These are phyloP conservation scores for Artemisiospiza belli DNA, from an alignment of 2,113 vertebrate species.

Conservation along the genomic window DNA sequence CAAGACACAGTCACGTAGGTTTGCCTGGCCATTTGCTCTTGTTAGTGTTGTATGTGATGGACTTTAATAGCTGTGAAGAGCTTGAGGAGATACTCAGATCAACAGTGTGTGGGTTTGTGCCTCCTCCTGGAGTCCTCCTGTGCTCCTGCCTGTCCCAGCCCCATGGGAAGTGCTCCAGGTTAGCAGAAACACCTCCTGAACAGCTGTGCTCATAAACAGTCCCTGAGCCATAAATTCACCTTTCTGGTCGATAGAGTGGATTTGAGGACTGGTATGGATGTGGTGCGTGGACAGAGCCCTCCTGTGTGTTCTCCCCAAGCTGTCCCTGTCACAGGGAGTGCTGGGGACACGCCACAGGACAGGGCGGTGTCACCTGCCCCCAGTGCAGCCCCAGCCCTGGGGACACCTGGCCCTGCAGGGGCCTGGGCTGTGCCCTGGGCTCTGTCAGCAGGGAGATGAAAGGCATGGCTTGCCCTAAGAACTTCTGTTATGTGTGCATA, in stretches of 20 bases:
- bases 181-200: neutral
- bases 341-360: rapidly evolving
- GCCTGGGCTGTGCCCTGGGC: neutral
- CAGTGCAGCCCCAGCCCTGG: neutral
- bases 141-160: neutral
- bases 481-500: neutral
- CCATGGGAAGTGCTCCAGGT: neutral
- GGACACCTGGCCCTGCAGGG: rapidly evolving
- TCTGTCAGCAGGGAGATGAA: neutral
- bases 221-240: neutral
- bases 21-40: constrained; percentile 42
- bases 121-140: neutral
- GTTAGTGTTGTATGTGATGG: constrained; percentile 34
- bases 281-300: rapidly evolving
- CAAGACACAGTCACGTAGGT: constrained; percentile 25
- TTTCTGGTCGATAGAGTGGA: neutral
- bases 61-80: constrained; percentile 40
- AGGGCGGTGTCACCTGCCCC: rapidly evolving
- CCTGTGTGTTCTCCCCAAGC: rapidly evolving
- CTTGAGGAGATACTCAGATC: neutral
- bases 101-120: neutral
- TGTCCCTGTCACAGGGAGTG: rapidly evolving
- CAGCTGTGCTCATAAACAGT: rapidly evolving
- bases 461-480: neutral
- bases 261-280: rapidly evolving